Percentiles rank a stretch among this genome's conserved stretches.
These are phyloP conservation scores for Myodes glareolus DNA, from an alignment of 2,113 vertebrate genomes.

Conservation along the genomic window DNA sequence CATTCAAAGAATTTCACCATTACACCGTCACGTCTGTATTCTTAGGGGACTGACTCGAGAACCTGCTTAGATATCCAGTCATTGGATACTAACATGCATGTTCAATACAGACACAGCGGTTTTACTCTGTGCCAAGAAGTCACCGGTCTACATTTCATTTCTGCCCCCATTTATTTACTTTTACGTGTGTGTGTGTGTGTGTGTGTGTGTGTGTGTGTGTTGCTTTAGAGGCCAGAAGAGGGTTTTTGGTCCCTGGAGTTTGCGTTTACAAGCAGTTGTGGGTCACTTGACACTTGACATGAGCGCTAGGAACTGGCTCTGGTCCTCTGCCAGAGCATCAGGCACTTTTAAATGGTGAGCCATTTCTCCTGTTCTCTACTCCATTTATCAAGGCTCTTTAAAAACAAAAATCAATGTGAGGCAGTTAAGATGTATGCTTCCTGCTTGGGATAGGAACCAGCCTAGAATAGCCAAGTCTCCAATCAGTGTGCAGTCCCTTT, in stretches of 20 bases:
- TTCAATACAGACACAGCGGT: background rate
- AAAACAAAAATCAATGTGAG: background rate
- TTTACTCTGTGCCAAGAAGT: background rate
- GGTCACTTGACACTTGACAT: background rate
- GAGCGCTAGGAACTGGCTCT: background rate
- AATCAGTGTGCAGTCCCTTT: background rate
- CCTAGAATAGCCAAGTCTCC: slow-evolving; percentile 26
- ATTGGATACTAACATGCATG: background rate
- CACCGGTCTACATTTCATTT: background rate
- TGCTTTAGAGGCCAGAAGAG: background rate
- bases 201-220: background rate
- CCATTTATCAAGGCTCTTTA: background rate
- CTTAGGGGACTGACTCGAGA: background rate
- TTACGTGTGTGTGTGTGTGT: background rate
- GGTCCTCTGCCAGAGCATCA: background rate
- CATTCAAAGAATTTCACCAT: background rate
- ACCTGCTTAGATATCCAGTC: background rate
- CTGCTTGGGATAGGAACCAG: background rate
- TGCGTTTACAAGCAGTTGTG: background rate
- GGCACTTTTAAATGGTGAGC: background rate
- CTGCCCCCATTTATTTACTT: background rate
- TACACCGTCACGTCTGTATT: background rate
- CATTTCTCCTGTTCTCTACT: background rate
- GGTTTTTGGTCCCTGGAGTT: background rate
- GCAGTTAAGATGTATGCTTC: slow-evolving; percentile 13